Evolutionary conservation across 2,797 vertebrate genomes (phyloP), one percentile per base, ranked within the genome.

Genomic region (Manis pentadactyla): DNA sequence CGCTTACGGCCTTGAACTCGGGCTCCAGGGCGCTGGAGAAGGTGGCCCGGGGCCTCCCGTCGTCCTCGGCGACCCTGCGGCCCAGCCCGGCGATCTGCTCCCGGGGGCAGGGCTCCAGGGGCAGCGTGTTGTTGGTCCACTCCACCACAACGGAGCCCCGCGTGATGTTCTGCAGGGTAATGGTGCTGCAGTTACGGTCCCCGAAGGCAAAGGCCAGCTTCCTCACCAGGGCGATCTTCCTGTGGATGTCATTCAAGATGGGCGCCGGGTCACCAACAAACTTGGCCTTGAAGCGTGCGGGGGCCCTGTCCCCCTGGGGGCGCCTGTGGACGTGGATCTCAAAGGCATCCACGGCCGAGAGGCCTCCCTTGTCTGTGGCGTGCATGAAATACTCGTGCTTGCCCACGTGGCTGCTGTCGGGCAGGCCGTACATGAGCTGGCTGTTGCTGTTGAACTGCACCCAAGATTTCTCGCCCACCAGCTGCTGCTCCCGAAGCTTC

Each of bases 371-470:
- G 97, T 99, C 99, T 0, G 99, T 99, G 0, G 99, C 99, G 0
- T 99, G 99, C 99, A 99, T 99, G 98, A 99, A 99, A 89, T 99
- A 99, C 95, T 99, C 99, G 0, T 99, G 99, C 85, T 99, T 99
- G 51, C 99, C 99, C 17, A 99, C 98, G 15, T 99, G 99, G 91
- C 93, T 98, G 96, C 97, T 98, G 89, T 99, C 99, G 0, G 99
- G 99, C 97, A 99, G 98, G 92, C 99, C 99, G 0, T 99, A 99
- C 98, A 99, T 99, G 74, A 99, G 99, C 98, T 99, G 99, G 98
- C 99, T 99, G 14, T 99, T 99, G 98, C 99, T 99, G 97, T 99
- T 99, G 97, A 99, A 99, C 94, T 99, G 99, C 42, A 99, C 99
- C 99, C 99, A 99, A 0, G 99, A 99, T 5, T 99, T 99, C 97